Evolutionary conservation across 2,888 invertebrate species (phyloP), one percentile per base, ranked within the genome.

Genomic region (Agrochola lychnidis): DNA sequence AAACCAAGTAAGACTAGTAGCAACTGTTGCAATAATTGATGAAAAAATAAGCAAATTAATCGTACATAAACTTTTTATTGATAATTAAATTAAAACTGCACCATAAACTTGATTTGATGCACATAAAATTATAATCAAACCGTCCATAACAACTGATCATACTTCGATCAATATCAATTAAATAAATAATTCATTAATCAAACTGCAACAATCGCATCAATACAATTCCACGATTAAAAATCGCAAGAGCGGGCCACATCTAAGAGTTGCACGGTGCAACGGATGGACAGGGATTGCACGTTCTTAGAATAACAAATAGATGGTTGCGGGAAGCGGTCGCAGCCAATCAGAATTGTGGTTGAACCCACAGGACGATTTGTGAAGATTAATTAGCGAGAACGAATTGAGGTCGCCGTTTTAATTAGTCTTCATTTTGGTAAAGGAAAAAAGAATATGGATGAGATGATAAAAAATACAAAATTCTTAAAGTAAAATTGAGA

Each of bases 311-410:
- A 94, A 92, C 91, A 95, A 95, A 93, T 89, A 90, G 87, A 85
- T 88, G 86, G 81, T 86, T 87, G 83, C 87, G 85, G 87, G 81
- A 81, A 88, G 92, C 90, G 93, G 92, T 91, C 90, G 82, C 85
- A 90, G 84, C 93, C 92, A 94, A 95, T 95, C 95, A 93, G 91
- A 90, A 90, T 75, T 87, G 89, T 76, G 87, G 89, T 83, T 75
- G 66, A 80, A 87, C 85, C 84, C 87, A 84, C 73, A 83, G 74
- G 86, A 90, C 91, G 90, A 94, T 93, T 93, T 93, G 93, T 92
- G 92, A 91, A 90, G 93, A 93, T 95, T 94, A 94, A 95, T 95
- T 94, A 94, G 92, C 89, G 89, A 91, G 85, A 89, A 88, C 84
- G 88, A 91, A 90, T 79, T 81, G 87, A 82, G 82, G 82, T 80